Evolutionary conservation across 1,140 invertebrate species (phyloP).

Genomic region (Aphelenchoides fujianensis): DNA sequence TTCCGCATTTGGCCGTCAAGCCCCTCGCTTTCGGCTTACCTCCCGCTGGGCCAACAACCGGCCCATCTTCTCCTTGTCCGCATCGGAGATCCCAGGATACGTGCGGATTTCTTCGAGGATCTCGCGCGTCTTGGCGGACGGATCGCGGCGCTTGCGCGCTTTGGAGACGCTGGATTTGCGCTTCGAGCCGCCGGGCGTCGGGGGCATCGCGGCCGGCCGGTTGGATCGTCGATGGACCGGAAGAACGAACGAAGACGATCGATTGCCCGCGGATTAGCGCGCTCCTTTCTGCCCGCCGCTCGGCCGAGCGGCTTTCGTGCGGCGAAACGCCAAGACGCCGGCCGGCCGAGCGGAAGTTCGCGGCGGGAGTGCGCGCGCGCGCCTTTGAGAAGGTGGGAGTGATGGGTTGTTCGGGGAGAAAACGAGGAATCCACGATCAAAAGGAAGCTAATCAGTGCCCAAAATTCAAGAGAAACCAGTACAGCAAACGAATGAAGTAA

Average conservation of each 20-base stretch:
- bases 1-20: too few relatives aligned
- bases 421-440: too few relatives aligned
- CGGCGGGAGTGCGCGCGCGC: too few relatives aligned
- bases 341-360: too few relatives aligned
- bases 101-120: background rate
- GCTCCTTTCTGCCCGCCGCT: background rate
- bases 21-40: too few relatives aligned
- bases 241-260: background rate
- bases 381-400: too few relatives aligned
- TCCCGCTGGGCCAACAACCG: background rate
- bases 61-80: background rate
- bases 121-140: background rate
- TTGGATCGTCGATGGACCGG: background rate
- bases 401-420: too few relatives aligned
- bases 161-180: background rate
- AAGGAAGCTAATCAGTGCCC: too few relatives aligned
- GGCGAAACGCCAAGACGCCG: too few relatives aligned
- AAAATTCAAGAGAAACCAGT: too few relatives aligned
- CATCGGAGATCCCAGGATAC: background rate
- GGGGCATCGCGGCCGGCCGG: background rate
- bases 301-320: too few relatives aligned
- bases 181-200: background rate
- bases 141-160: background rate
- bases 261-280: background rate
- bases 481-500: too few relatives aligned